Evolutionary conservation across 2,888 invertebrate species (phyloP).

Genomic region (Odontothrips loti): DNA sequence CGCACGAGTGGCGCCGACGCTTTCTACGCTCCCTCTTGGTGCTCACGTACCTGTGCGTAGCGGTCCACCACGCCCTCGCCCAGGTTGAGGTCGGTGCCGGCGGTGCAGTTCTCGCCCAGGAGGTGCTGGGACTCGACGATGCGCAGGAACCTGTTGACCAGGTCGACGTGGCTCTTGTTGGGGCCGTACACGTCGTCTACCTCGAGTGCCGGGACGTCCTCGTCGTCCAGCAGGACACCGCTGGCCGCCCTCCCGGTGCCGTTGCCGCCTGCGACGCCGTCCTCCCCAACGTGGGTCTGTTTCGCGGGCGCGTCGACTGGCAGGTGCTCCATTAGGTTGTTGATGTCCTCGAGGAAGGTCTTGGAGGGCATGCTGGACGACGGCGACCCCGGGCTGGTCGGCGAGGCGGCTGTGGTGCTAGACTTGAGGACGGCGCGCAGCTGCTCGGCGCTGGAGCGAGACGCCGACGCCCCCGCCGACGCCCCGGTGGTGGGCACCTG

Average conservation of each 20-base stretch:
- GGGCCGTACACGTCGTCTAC: conserved; percentile 13
- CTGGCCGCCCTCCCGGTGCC: neutral
- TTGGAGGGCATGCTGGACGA: neutral
- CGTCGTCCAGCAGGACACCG: neutral
- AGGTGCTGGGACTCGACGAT: conserved; percentile 89
- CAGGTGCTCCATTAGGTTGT: conserved; percentile 3
- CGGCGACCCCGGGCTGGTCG: neutral
- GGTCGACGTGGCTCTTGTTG: conserved; percentile 53
- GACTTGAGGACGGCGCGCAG: neutral
- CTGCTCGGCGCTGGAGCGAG: neutral
- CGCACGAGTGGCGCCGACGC: neutral
- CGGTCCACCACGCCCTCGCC: conserved; percentile 93
- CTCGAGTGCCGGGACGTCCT: neutral
- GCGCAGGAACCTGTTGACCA: conserved; percentile 82
- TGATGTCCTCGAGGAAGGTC: conserved; percentile 15
- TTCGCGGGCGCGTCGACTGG: neutral
- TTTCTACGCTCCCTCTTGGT: neutral
- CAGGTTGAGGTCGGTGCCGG: conserved; percentile 85
- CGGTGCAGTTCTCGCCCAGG: conserved; percentile 87
- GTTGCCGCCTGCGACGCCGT: neutral
- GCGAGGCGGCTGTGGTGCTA: neutral
- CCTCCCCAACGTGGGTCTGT: neutral
- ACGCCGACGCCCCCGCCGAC: neutral
- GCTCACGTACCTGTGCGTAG: conserved; percentile 64
- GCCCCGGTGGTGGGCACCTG: neutral